Evolutionary conservation across 2,797 vertebrate genomes (phyloP), one percentile per base, ranked within the genome.

Genomic region (Naso thynnoides): DNA sequence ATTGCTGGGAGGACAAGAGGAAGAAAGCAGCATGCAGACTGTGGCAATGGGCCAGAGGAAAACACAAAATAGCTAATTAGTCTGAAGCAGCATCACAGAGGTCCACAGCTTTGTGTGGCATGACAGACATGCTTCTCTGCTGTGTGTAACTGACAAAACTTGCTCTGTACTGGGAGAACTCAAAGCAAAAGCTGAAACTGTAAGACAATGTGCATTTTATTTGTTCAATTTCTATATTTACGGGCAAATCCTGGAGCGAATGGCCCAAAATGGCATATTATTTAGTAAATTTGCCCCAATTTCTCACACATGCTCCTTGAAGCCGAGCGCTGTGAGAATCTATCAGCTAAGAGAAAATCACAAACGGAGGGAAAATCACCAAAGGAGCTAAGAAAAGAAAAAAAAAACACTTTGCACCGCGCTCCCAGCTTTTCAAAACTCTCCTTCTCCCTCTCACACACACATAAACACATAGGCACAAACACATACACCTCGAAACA

Each of bases 401-500:
- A 75, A 72, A 38, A 86, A 80, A 80, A 74, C 31, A 86, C 61
- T 83, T 84, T 67, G 76, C 58, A 85, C 69, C 81, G 76, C 11
- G 53, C 49, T 79, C 75, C 57, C 58, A 66, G 86, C 83, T 81
- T 92, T 88, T 88, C 74, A 85, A 83, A 82, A 73, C 79, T 81
- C 76, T 79, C 69, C 68, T 80, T 79, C 82, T 84, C 82, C 18
- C 77, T 69, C 81, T 62, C 75, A 76, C 83, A 83, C 87, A 84
- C 82, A 86, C 88, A 85, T 81, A 86, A 84, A 92, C 89, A 87
- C 89, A 91, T 70, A 81, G 84, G 78, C 89, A 92, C 87, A 91
- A 82, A 92, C 90, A 92, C 90, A 93, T 85, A 92, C 94, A 94
- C 92, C 87, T 91, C 87, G 66, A 89, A 94, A 95, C 94, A 95